These are phyloP conservation scores for Onychomys arenicola DNA, from an alignment of 2,797 vertebrate genomes.

Conservation along the genomic window DNA sequence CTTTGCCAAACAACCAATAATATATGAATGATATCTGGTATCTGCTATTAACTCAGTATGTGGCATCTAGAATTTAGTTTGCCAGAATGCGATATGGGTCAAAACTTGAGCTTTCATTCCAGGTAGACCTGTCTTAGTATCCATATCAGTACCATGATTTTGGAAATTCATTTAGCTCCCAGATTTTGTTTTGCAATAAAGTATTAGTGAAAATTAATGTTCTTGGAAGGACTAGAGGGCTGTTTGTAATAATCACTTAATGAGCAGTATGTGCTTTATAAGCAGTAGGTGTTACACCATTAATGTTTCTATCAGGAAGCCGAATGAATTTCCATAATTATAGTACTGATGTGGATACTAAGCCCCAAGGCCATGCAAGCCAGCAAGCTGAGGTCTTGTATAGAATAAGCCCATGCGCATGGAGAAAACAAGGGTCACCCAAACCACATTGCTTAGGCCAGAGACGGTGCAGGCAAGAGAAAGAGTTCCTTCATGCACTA, in stretches of 20 bases:
- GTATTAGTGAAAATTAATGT: not conserved
- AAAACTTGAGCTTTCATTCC: not conserved
- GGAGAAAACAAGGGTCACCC: not conserved
- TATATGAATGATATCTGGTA: not conserved
- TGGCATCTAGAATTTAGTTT: not conserved
- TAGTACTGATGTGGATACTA: not conserved
- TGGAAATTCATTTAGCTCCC: constrained; percentile 5
- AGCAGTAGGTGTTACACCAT: not conserved
- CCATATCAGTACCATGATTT: not conserved
- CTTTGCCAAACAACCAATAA: not conserved
- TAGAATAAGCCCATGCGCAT: too few species aligned
- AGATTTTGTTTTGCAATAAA: constrained; percentile 29
- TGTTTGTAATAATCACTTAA: not conserved
- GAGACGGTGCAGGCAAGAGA: not conserved
- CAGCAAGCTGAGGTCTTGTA: not conserved
- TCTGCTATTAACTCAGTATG: not conserved
- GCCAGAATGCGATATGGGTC: not conserved
- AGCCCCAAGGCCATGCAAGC: not conserved
- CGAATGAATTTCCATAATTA: not conserved
- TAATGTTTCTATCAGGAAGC: not conserved
- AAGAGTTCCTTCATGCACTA: not conserved
- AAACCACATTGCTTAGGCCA: not conserved
- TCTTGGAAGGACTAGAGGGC: not conserved
- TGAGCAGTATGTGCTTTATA: not conserved
- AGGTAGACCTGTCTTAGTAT: not conserved